Conservation (phyloP, 2,888 invertebrate species). For the Euplagia quadripunctaria region DNA sequence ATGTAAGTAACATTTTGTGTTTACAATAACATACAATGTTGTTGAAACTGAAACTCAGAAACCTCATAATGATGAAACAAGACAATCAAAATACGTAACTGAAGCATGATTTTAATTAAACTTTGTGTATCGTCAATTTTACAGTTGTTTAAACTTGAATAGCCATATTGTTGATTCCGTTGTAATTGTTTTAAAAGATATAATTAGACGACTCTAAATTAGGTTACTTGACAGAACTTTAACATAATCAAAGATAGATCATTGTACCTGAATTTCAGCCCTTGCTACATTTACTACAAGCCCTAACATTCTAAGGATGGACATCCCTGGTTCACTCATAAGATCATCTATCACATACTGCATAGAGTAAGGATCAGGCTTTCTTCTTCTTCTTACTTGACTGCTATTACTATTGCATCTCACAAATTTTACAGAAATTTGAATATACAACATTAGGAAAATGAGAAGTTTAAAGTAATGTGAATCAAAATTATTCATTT, state of each 20-base stretch:
- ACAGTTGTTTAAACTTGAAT: conserved; percentile 30
- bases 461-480: too few species aligned
- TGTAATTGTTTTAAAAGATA: background rate
- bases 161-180: conserved; percentile 19
- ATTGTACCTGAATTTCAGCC: background rate
- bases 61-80: conserved; percentile 5
- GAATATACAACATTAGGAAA: too few species aligned
- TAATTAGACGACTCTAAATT: background rate
- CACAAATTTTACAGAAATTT: too few species aligned
- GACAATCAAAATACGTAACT: conserved; percentile 21
- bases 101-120: conserved; percentile 35
- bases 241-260: background rate
- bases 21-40: background rate
- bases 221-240: background rate
- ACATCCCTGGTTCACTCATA: too few species aligned
- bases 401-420: too few species aligned
- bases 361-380: too few species aligned
- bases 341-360: too few species aligned
- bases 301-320: too few species aligned
- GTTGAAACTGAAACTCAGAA: conserved; percentile 17
- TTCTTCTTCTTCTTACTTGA: too few species aligned
- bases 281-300: background rate
- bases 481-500: too few species aligned
- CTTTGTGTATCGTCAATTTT: conserved; percentile 45
- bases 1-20: too few species aligned